Evolutionary conservation across 2,113 vertebrate species (phyloP).

Genomic region (Cyphomyrus discorhynchus): DNA sequence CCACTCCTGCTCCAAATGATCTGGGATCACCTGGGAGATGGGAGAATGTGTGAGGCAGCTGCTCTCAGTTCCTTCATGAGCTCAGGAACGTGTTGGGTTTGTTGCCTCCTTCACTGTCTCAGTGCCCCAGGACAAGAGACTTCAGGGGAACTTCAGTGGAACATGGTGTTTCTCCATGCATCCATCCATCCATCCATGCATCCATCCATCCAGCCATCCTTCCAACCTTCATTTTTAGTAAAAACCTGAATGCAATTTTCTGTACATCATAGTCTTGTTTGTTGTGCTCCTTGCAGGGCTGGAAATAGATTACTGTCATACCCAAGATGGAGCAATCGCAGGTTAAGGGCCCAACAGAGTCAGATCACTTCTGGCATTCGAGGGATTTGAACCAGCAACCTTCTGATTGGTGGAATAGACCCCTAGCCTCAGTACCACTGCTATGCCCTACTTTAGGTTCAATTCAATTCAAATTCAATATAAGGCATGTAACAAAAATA

Average conservation of each 20-base stretch:
- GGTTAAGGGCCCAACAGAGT: too few relatives aligned
- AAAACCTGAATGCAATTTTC: background rate
- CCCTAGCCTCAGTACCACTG: too few relatives aligned
- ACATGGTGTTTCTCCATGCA: background rate
- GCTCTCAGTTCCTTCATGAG: background rate
- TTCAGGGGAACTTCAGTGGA: background rate
- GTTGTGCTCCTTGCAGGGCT: background rate
- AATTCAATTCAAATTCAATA: background rate
- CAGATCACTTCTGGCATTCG: too few relatives aligned
- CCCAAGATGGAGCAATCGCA: too few relatives aligned
- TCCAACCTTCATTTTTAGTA: background rate
- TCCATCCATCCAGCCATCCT: background rate
- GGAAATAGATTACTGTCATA: too few relatives aligned
- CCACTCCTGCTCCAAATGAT: conserved; percentile 68
- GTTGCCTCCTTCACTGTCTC: background rate
- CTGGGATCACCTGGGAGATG: conserved; percentile 64
- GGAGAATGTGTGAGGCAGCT: background rate
- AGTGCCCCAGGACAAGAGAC: background rate
- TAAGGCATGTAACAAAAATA: background rate
- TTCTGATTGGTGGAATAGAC: too few relatives aligned
- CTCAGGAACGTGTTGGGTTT: background rate
- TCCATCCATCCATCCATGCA: background rate
- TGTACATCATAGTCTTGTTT: background rate
- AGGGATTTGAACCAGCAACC: too few relatives aligned
- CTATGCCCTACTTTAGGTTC: too few relatives aligned